Evolutionary conservation across 1,140 invertebrate species (phyloP).

Genomic region (Drosophila asahinai): DNA sequence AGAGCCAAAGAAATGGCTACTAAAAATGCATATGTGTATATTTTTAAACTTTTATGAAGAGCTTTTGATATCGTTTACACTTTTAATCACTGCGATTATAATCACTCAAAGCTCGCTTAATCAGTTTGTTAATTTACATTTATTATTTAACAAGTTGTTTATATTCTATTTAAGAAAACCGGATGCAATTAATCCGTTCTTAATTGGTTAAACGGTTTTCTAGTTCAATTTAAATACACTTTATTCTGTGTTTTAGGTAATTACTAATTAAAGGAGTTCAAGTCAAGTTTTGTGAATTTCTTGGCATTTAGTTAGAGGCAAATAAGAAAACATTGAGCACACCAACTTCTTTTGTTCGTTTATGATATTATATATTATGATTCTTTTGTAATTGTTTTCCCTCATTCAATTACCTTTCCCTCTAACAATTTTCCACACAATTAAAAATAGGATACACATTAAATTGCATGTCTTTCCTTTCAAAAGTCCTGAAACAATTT

Average conservation of each 20-base stretch:
- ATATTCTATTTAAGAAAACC: neutral
- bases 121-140: conserved; percentile 2
- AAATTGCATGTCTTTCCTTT: conserved; percentile 9
- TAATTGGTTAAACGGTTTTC: neutral
- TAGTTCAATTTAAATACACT: conserved; percentile 2
- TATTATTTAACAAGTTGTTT: conserved; percentile 3
- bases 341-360: neutral
- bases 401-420: conserved; percentile 4
- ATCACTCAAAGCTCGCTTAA: neutral
- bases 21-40: neutral
- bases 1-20: no score
- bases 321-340: no score
- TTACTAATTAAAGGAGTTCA: neutral
- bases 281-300: neutral
- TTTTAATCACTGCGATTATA: neutral
- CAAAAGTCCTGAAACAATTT: conserved; percentile 16
- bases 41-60: no score
- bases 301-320: neutral
- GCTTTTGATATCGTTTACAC: neutral
- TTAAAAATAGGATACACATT: conserved; percentile 29
- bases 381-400: neutral
- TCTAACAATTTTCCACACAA: conserved; percentile 10
- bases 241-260: neutral
- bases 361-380: neutral
- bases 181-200: neutral